Conservation (phyloP, 2,113 vertebrate genomes). For the Chinchilla lanigera region DNA sequence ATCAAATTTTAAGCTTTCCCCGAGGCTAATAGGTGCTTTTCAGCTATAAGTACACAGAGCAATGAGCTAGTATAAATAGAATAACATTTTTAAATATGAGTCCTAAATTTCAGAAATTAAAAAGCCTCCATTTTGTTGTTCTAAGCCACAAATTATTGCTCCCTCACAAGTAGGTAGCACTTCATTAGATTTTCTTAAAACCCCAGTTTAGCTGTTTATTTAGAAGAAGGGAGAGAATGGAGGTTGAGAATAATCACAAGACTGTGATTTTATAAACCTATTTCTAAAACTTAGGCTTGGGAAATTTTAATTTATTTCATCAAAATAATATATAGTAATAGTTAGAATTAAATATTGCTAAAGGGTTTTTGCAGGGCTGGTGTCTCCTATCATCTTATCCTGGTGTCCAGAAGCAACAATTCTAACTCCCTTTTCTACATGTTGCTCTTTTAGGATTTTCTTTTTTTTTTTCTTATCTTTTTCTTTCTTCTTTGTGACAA, state of each 20-base stretch:
- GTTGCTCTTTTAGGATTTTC: neutral
- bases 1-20: slow-evolving; percentile 59
- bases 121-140: neutral
- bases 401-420: neutral
- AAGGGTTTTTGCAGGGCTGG: neutral
- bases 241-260: neutral
- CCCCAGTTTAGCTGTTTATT: neutral
- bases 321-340: neutral
- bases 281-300: neutral
- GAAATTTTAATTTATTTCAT: slow-evolving; percentile 4
- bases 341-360: neutral
- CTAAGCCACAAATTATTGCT: slow-evolving; percentile 59
- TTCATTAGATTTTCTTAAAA: neutral
- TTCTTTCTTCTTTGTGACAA: neutral
- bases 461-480: neutral
- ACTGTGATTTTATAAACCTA: neutral
- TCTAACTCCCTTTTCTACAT: neutral
- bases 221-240: neutral
- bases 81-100: slow-evolving; percentile 39
- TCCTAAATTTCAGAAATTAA: slow-evolving; percentile 44
- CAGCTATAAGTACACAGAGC: neutral
- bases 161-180: neutral
- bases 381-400: neutral
- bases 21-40: slow-evolving; percentile 32
- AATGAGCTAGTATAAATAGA: slow-evolving; percentile 29